Base-by-base conservation (phyloP, 2,888 invertebrate species). In the Ichneumoninae sp. region DNA sequence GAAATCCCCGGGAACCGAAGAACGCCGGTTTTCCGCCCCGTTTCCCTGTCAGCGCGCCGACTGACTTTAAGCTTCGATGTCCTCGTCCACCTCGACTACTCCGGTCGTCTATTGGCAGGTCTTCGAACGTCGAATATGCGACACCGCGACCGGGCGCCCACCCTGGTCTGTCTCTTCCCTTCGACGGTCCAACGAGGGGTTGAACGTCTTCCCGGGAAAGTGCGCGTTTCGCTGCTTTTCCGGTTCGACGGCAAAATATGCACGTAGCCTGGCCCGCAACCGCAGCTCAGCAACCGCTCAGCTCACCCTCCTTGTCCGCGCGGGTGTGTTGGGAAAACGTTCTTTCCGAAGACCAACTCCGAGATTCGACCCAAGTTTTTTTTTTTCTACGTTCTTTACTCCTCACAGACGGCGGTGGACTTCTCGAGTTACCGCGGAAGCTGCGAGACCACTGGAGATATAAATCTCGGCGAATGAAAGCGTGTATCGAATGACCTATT, bases 231-330 rank as follows among this genome's bases (percentile, higher is more conserved):
- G 62, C 79, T 62, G 76, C 68, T 84, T 86, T 86, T 84, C 66
- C 66, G 54, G 65, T 72, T 83, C 69, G 54, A 77, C 79, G 83
- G 60, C 72, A 74, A 85, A 86, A 85, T 83, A 80, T 87, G 79
- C 76, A 80, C 71, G 69, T 75, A 54, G 47, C 26, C 26, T 8
- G 68, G 54, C 36, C 26, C 8, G 72, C 65, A 79, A 52, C 44
- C 30, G 50, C 30, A 30, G 76, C 62, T 52, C 66, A 26, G 52
- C 66, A 40, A 66, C 30, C 22, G 19, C 60, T 22, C n/a, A 52
- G 26, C 66, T 30, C 52, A 71, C 36, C 60, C 54, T 16, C 60
- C 54, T 19, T 54, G 52, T 22, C 30, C 26, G 13, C 30, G 36
- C 13, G 19, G 26, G 30, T 47, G 33, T 40, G 19, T 33, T n/a